Base-by-base conservation (phyloP, 2,888 invertebrate genomes). In the Xestobium rufovillosum region DNA sequence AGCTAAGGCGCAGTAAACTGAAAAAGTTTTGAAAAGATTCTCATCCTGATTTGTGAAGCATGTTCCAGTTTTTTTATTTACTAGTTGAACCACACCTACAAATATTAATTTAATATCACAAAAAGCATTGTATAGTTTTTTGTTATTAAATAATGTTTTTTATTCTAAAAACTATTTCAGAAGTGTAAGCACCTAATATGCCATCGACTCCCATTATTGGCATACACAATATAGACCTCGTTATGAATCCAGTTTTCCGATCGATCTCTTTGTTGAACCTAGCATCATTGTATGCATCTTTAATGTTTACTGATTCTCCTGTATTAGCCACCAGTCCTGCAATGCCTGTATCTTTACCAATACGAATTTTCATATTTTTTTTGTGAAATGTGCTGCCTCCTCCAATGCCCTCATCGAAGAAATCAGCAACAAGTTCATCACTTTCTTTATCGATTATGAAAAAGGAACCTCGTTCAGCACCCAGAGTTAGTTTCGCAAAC, bases 361-460 rank as follows among this genome's bases (percentile, higher is more conserved):
- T 55, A 42, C 71, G 67, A 26, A 75, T 60, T 59, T 72, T 72
- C 4, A 64, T 52, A 51, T 70, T 71, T 49, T 74, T 73, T 44
- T 63, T 67, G 1, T 71, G 69, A 59, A 73, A 68, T 19, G 23
- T 19, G 6, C 23, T 19, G n/a, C n/a, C 23, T 6, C 23, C n/a
- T n/a, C n/a, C 52, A 9, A 60, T 70, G 1, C 74, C 73, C 49
- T 78, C 75, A 41, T 76, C 76, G 68, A 72, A 77, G 59, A 74
- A 69, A 52, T 76, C 75, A 0, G 75, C 75, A 4, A 63, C 55
- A 6, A 72, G 38, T 26, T 67, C 60, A 0, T 67, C 67, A 1
- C 64, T 61, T 1, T 67, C 65, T 40, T 65, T 65, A 48, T 75
- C 70, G 19, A 78, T 66, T 12, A 73, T 70, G 57, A 66, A 76